Conservation (phyloP, 2,797 vertebrate species). For the Anableps anableps region DNA sequence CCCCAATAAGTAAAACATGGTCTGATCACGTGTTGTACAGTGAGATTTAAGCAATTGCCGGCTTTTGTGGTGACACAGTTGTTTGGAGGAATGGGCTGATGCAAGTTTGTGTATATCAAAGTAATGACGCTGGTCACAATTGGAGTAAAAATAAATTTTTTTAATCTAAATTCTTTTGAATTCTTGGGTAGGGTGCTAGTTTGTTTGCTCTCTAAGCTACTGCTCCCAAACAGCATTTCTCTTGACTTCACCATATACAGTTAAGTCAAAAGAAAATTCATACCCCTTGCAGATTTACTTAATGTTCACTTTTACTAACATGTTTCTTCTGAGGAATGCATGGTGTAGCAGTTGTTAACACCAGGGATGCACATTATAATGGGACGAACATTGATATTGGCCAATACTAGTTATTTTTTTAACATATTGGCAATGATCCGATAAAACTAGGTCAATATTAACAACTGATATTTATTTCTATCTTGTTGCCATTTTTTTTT, state of each 20-base stretch:
- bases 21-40: background rate
- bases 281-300: background rate
- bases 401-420: background rate
- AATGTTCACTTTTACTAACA: background rate
- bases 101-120: background rate
- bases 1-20: background rate
- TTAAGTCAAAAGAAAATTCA: background rate
- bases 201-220: background rate
- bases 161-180: no score
- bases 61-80: background rate
- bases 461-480: background rate
- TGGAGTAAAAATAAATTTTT: background rate
- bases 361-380: background rate
- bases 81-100: background rate
- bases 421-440: no score
- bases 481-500: background rate
- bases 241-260: background rate
- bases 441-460: background rate
- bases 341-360: background rate
- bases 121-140: background rate
- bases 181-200: background rate
- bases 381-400: background rate
- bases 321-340: background rate
- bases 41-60: background rate
- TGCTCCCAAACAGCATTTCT: background rate